Evolutionary conservation across 2,888 invertebrate species (phyloP).

Genomic region (Periphyllus acericola): DNA sequence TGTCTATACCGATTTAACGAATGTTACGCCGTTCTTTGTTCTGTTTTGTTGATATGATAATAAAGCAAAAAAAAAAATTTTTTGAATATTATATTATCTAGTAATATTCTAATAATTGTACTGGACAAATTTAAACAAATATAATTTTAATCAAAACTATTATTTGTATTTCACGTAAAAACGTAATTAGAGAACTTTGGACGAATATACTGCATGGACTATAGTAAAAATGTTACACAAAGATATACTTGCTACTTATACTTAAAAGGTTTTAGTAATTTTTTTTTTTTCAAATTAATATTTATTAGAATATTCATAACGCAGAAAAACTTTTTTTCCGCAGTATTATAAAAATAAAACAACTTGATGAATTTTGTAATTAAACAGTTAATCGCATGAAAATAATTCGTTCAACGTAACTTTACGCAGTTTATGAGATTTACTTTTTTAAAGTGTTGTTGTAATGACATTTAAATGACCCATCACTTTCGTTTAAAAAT

Average conservation of each 20-base stretch:
- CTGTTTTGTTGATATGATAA: background rate
- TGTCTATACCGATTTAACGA: background rate
- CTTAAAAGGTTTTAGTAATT: background rate
- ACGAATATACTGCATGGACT: no score
- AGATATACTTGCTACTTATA: no score
- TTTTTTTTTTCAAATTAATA: background rate
- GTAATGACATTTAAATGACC: background rate
- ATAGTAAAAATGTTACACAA: no score
- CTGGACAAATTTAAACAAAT: no score
- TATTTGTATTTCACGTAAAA: no score
- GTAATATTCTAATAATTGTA: background rate
- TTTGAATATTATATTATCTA: background rate
- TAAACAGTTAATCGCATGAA: background rate
- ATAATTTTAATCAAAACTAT: no score
- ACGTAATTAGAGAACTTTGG: no score
- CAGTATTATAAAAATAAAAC: background rate
- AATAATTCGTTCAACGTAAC: background rate
- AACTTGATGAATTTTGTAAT: background rate
- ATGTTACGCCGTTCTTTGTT: background rate
- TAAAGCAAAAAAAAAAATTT: background rate
- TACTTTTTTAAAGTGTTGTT: background rate
- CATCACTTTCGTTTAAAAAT: background rate
- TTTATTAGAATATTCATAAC: background rate
- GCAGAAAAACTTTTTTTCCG: background rate
- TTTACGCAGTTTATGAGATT: background rate